phyloP scores from a whole-genome alignment of 2,888 invertebrate species.

The Eristalis arbustorum region DNA sequence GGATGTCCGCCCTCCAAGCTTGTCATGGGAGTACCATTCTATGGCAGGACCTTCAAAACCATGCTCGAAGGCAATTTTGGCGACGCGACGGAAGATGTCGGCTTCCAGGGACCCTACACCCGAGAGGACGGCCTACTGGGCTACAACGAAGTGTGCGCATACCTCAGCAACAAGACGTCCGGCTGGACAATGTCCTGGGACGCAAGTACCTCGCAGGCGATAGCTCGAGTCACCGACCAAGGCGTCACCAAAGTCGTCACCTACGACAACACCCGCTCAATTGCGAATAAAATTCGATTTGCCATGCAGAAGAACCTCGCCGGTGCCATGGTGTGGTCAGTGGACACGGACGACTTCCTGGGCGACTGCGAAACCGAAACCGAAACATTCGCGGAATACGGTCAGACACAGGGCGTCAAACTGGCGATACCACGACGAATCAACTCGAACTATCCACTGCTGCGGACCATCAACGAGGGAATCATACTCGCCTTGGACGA shows the following conservation, averaged over 20 bases:
- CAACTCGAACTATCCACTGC: slow-evolving; percentile 84
- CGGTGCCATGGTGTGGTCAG: slow-evolving; percentile 94
- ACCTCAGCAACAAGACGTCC: slow-evolving; percentile 83
- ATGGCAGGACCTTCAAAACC: slow-evolving; percentile 88
- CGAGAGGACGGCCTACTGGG: slow-evolving; percentile 92
- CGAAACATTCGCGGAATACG: slow-evolving; percentile 82
- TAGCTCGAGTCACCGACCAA: slow-evolving; percentile 83
- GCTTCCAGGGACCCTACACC: slow-evolving; percentile 90
- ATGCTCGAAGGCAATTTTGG: slow-evolving; percentile 77
- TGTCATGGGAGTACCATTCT: slow-evolving; percentile 90
- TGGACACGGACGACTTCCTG: slow-evolving; percentile 92
- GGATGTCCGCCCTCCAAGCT: slow-evolving; percentile 89
- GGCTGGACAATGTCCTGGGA: slow-evolving; percentile 88
- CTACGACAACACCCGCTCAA: slow-evolving; percentile 88
- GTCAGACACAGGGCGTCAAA: slow-evolving; percentile 66
- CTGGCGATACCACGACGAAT: slow-evolving; percentile 75
- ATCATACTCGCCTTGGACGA: slow-evolving; percentile 82
- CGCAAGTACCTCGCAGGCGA: slow-evolving; percentile 80
- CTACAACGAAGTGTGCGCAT: slow-evolving; percentile 90
- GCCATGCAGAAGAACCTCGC: slow-evolving; percentile 85
- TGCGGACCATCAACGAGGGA: slow-evolving; percentile 87
- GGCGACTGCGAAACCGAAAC: slow-evolving; percentile 84
- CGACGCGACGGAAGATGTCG: slow-evolving; percentile 82
- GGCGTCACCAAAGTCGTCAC: slow-evolving; percentile 85
- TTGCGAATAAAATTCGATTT: slow-evolving; percentile 87